These are phyloP conservation scores for Hiodon alosoides DNA, from an alignment of 2,113 vertebrate genomes.

Conservation along the genomic window DNA sequence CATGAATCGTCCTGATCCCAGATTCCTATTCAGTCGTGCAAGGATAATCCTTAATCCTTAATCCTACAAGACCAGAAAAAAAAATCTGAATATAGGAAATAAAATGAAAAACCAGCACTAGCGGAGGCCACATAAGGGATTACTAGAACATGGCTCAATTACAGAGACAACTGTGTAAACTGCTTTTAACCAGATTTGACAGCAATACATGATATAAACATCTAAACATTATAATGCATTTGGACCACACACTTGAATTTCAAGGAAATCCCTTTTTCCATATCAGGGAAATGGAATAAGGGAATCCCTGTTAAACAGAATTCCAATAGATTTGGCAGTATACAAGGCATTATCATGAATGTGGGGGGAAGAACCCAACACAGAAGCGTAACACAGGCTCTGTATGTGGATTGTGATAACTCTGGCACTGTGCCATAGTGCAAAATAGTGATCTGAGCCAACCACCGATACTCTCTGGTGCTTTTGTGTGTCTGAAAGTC, in stretches of 20 bases:
- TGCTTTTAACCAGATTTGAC: conserved; percentile 11
- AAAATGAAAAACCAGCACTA: not conserved
- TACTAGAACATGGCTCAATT: conserved; percentile 21
- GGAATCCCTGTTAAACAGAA: not conserved
- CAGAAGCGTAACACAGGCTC: no score
- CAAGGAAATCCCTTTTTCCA: conserved; percentile 7
- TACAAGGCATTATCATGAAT: not conserved
- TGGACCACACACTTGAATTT: not conserved
- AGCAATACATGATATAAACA: conserved; percentile 10
- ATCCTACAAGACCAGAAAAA: conserved; percentile 31
- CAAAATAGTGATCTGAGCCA: no score
- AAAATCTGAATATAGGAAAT: conserved; percentile 23
- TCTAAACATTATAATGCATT: conserved; percentile 12
- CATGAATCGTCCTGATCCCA: conserved; percentile 41
- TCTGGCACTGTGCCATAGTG: no score
- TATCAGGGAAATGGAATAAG: not conserved
- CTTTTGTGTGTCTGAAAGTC: no score
- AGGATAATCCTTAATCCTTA: conserved; percentile 32
- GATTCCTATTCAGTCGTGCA: conserved; percentile 39
- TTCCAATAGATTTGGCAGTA: not conserved
- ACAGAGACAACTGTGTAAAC: conserved; percentile 9
- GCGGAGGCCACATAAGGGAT: conserved; percentile 25
- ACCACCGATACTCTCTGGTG: no score
- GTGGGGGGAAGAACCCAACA: not conserved
- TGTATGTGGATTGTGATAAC: no score